Evolutionary conservation across 1,140 invertebrate genomes (phyloP), one percentile per base, ranked within the genome.

Genomic region (Drosophila auraria): DNA sequence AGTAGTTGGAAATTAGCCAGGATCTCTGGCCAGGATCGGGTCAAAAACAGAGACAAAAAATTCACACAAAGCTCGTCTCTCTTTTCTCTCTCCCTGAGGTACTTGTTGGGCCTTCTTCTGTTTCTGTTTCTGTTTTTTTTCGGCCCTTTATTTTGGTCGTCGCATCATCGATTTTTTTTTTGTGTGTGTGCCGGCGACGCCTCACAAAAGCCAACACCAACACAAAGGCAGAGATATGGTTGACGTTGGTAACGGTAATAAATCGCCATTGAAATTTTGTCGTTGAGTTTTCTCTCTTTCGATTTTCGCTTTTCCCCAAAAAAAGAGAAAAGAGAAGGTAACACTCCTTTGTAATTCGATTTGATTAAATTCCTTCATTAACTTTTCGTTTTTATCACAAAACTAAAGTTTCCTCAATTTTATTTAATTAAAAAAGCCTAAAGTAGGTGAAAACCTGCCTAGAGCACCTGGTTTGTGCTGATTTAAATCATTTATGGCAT

Each of bases 181-280:
- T 56, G 11, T 17, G 9, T 45, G 57, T 58, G 72, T 66, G 78
- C 20, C 20, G 20, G 57, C 65, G 59, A 33, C 49, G 53, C 30
- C 44, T 47, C 40, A 66, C 53, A 51, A 40, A 49, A 27, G 30
- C 44, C 27, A 3, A 53, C 42, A 58, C 36, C 45, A 45, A 17
- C 40, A 33, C 42, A 73, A 56, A 12, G 11, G 15, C 2, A 30
- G 12, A 57, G 51, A 60, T 60, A 72, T 40, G 66, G 56, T 61
- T 63, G 77, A 80, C 45, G 77, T 68, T 84, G 76, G 83, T 53
- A 73, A 87, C 83, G 83, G 83, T 70, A 89, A 87, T 81, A 87
- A 87, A 87, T 87, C 78, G 77, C 84, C 84, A 81, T 89, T 89
- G 83, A 87, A 87, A 78, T 89, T 76, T 71, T 50, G 58, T 75